Evolutionary conservation across 2,113 vertebrate species (phyloP).

Genomic region (Anas platyrhynchos): DNA sequence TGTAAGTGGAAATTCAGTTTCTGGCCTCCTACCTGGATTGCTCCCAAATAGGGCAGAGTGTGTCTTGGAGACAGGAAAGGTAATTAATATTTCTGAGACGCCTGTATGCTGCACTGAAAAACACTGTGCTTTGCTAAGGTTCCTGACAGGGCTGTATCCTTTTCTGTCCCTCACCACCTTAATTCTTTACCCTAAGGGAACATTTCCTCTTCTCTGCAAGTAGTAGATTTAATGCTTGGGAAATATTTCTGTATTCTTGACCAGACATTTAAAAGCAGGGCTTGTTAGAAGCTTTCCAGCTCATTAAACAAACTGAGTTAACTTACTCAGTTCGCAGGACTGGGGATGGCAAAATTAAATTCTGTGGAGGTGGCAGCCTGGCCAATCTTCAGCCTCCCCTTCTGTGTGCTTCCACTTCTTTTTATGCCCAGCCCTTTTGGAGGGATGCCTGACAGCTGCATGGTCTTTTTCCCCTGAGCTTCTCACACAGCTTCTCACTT

Average conservation of each 20-base stretch:
- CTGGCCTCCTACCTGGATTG: not conserved
- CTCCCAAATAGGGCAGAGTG: constrained; percentile 35
- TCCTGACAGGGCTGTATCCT: not conserved
- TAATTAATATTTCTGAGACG: constrained; percentile 24
- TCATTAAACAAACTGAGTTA: constrained; percentile 55
- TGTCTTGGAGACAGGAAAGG: not conserved
- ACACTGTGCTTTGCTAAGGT: not conserved
- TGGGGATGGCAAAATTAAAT: constrained; percentile 32
- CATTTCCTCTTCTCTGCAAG: constrained; percentile 1
- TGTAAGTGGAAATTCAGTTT: not conserved
- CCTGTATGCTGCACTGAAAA: not conserved
- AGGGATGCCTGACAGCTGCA: constrained; percentile 29
- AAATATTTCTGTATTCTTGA: not conserved
- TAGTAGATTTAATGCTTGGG: not conserved
- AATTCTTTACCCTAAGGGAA: not conserved
- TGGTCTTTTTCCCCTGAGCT: not conserved
- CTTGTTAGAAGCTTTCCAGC: constrained; percentile 42
- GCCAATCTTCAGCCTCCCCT: not conserved
- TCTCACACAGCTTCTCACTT: not conserved
- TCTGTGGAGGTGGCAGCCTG: constrained; percentile 22
- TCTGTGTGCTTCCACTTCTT: not conserved
- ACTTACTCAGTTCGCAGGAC: constrained; percentile 14
- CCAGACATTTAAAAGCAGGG: not conserved
- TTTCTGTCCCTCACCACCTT: not conserved
- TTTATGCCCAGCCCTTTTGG: not conserved